These are phyloP conservation scores for Cyphomyrmex costatus DNA, from an alignment of 1,140 invertebrate genomes.

Conservation along the genomic window DNA sequence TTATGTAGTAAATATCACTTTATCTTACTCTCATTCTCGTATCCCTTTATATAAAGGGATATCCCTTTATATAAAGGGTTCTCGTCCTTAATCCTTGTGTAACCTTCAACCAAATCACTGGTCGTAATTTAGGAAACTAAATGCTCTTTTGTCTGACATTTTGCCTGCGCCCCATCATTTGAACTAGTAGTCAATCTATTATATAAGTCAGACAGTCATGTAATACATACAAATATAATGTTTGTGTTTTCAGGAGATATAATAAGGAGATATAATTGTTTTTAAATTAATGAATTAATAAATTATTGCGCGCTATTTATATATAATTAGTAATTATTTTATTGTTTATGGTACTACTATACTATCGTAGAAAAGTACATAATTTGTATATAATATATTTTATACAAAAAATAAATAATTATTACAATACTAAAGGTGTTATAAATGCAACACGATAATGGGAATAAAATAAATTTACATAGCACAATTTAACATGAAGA, in stretches of 20 bases:
- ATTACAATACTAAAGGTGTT: not conserved
- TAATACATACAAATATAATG: not conserved
- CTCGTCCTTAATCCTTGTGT: constrained; percentile 30
- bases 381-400: no score
- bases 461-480: not conserved
- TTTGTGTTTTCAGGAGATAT: not conserved
- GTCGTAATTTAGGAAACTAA: constrained; percentile 61
- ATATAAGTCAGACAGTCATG: not conserved
- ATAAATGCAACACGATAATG: not conserved
- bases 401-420: not conserved
- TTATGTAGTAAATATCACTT: constrained; percentile 20
- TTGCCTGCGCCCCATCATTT: not conserved
- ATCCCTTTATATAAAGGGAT: not conserved
- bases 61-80: not conserved
- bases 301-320: not conserved
- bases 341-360: no score
- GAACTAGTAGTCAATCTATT: constrained; percentile 22
- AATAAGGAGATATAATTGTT: not conserved
- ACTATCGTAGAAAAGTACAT: not conserved
- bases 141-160: constrained; percentile 13
- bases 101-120: constrained; percentile 43
- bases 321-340: constrained; percentile 13
- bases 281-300: constrained; percentile 8
- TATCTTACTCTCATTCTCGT: constrained; percentile 17
- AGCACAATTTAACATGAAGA: not conserved